Evolutionary conservation across 2,797 vertebrate genomes (phyloP).

Genomic region (Lagocephalus sceleratus): DNA sequence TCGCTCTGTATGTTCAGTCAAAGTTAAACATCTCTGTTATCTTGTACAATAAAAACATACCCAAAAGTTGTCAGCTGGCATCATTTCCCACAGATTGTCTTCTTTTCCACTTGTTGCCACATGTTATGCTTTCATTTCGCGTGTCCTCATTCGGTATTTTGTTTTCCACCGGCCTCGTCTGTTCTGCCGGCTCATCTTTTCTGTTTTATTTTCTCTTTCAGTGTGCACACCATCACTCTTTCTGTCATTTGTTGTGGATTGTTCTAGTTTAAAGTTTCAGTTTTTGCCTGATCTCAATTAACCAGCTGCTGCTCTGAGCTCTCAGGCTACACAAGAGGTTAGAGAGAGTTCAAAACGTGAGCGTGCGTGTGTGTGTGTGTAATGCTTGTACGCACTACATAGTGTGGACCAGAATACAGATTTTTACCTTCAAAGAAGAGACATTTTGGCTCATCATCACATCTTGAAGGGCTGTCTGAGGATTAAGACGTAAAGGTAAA

Average conservation of each 20-base stretch:
- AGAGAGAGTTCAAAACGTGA: constrained; percentile 40
- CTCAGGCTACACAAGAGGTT: constrained; percentile 44
- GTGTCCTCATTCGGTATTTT: background rate
- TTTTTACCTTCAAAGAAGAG: no score
- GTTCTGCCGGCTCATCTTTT: background rate
- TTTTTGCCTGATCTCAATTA: constrained; percentile 51
- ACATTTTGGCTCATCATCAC: no score
- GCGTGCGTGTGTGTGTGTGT: constrained; percentile 1
- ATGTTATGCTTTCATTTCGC: constrained; percentile 36
- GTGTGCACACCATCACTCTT: constrained; percentile 5
- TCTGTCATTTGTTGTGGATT: constrained; percentile 45
- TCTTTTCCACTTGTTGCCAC: constrained; percentile 3
- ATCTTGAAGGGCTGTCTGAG: no score
- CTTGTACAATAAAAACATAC: constrained; percentile 38
- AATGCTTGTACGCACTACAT: background rate
- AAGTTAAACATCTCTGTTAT: constrained; percentile 27
- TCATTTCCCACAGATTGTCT: constrained; percentile 40
- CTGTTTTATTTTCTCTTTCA: constrained; percentile 3
- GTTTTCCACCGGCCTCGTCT: background rate
- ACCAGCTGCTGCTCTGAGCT: constrained; percentile 67
- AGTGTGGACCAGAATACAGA: no score
- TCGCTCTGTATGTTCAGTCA: constrained; percentile 26
- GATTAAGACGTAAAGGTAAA: no score
- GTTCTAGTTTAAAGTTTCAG: constrained; percentile 57
- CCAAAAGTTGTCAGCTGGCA: constrained; percentile 52